Evolutionary conservation across 2,888 invertebrate genomes (phyloP), one percentile per base, ranked within the genome.

Genomic region (Epirrhoe alternata): DNA sequence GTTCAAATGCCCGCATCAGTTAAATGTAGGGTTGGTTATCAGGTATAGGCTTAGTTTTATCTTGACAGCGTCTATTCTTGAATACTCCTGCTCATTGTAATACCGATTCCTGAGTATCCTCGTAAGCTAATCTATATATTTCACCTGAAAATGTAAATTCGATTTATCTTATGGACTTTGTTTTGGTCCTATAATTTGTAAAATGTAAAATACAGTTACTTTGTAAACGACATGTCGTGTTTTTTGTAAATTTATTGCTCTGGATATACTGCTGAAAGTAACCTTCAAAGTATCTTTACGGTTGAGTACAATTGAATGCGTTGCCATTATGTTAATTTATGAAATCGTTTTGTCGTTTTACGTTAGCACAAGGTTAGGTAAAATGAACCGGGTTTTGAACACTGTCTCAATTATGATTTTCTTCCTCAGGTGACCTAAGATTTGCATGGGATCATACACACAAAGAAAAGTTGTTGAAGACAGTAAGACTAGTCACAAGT

Each of bases 11-110:
- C 55, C 50, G 55, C 55, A 62, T 55, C 50, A 50, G 31, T 62
- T 50, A 62, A 47, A 17, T 33, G 45, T 47, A 10, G 49, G 55
- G 24, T 16, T 55, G 35, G 16, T 35, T 49, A 49, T 49, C 61
- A 55, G 35, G 14, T 30, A 16, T 47, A 35, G 54, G 55, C 50
- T 60, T 60, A 60, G 60, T 57, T 54, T 62, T 55, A 62, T 62
- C 61, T 62, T 50, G 50, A 55, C 50, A 38, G 55, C 12, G 38
- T 56, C 51, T 51, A 51, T 57, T 62, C 56, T 62, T 51, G 42
- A 16, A 49, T 55, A 50, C 30, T 53, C 6, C 24, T 61, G 14
- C 35, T 54, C 30, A 55, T 24, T 55, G 14, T 10, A 16, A 61
- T 33, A 45, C 45, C 45, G 14, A 7, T 35, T 8, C 4, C 12